Base-by-base conservation (phyloP, 2,113 vertebrate genomes). In the Polypterus senegalus region DNA sequence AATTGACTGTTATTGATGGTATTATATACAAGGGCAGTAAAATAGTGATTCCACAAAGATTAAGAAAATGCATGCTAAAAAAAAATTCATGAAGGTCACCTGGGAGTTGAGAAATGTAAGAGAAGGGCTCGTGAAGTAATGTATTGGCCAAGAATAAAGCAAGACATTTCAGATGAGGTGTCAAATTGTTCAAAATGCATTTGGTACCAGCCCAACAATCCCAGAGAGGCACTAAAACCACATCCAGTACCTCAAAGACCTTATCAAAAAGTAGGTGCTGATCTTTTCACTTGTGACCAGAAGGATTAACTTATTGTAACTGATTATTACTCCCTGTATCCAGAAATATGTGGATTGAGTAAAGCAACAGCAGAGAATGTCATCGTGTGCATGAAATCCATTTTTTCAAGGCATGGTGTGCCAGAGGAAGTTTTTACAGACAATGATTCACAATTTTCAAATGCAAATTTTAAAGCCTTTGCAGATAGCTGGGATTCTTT, bases 11-110 rank as follows among this genome's bases (percentile, higher is more conserved):
- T 27, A 11, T 48, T 2, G 49, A 48, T n/a, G 58, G 52, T 9
- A 49, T 53, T 10, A n/a, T 55, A 51, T 48, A 65, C 46, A 60
- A 65, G 44, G 58, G 51, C 6, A 65, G 58, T 9, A 55, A 65
- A 47, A 65, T 54, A 10, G 63, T 65, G 54, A 55, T 55, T n/a
- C 63, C 10, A 59, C 27, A 46, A 9, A 43, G 43, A 46, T 10
- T 56, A 10, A 46, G 9, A 46, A 54, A 62, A 46, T 5, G 44
- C n/a, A 62, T 62, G 61, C 53, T 62, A 6, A 54, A 62, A 11
- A 62, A 54, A 7, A 27, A 54, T 55, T 55, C n/a, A 62, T 8
- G 10, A 56, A 55, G 61, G 61, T 7, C 60, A 61, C 47, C 49
- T 61, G 27, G 60, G 9, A 53, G 54, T 54, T 44, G 60, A 54